Base-by-base conservation (phyloP, 2,113 vertebrate genomes). In the Gallinago undulata region DNA sequence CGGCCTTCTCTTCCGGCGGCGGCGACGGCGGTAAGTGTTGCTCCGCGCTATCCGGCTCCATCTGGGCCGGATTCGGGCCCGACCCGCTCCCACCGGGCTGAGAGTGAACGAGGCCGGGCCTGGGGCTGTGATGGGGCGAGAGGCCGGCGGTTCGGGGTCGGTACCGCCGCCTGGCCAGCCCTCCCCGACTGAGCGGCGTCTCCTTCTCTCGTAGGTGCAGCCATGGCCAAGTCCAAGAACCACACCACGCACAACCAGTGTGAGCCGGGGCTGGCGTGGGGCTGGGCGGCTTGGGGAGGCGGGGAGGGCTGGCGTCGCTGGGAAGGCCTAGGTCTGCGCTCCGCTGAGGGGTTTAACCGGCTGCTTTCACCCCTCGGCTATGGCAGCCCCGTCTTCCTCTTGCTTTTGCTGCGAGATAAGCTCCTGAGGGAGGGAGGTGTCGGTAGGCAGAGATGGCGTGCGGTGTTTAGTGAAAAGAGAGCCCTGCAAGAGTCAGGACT, bases 141-240 rank as follows among this genome's bases (percentile, higher is more conserved):
- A 24, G 35, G 10, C 48, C 5, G 48, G 22, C 22, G 6, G 13
- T 6, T 30, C 19, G 50, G 41, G 13, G 21, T 6, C 15, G 41
- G 24, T 73, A 6, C 7, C 8, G 39, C 9, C 1, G 14, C 11
- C 22, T 10, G 5, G 17, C 4, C 19, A 0, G 22, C 12, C 13
- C n/a, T 24, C 15, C 62, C 56, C 15, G 30, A 12, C 64, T 73
- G 69, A 87, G 64, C 16, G 2, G 11, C 63, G 48, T 51, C n/a
- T n/a, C 66, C 60, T 17, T 73, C 39, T 45, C 53, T 33, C 50
- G 33, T 89, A 98, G 98, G 97, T 97, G 69, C 81, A 68, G 84
- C 81, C 85, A 99, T 99, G 99, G 99, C 99, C 41, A 99, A 99
- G 98, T 99, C 99, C 23, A 99, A 99, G 98, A 99, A 99, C 96